phyloP scores from a whole-genome alignment of 2,888 invertebrate genomes.

The Acanthosepion lycidas region DNA sequence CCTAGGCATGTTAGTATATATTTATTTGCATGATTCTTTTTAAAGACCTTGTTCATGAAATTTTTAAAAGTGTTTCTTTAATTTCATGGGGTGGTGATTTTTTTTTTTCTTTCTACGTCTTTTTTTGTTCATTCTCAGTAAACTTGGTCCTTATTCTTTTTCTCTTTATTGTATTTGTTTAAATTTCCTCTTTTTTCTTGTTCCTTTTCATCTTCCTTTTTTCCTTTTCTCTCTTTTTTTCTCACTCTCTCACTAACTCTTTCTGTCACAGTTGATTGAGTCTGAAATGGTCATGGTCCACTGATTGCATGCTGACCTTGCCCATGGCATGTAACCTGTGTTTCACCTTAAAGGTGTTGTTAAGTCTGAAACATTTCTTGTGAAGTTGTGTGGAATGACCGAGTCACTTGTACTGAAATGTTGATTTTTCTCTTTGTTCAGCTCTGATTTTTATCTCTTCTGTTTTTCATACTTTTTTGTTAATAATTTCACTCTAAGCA shows the following conservation, averaged over 20 bases:
- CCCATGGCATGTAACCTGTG: not conserved
- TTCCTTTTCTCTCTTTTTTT: not conserved
- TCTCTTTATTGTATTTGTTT: not conserved
- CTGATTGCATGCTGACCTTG: not conserved
- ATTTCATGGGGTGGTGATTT: not conserved
- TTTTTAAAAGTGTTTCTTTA: not conserved
- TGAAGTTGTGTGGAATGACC: not conserved
- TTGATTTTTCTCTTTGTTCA: not conserved
- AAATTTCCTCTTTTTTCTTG: not conserved
- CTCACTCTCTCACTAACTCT: not conserved
- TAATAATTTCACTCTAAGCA: not conserved
- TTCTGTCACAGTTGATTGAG: not conserved
- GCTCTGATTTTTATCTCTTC: not conserved
- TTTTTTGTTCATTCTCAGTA: not conserved
- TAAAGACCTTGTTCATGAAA: not conserved
- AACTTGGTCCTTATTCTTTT: not conserved
- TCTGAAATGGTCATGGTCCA: not conserved
- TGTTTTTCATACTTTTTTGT: not conserved
- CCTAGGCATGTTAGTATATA: not conserved
- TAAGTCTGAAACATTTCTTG: not conserved
- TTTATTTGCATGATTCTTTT: not conserved
- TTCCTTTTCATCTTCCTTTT: not conserved
- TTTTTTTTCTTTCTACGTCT: not conserved
- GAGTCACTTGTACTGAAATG: not conserved
- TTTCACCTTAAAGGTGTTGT: not conserved